Conservation (phyloP, 2,797 vertebrate genomes). For the Notoglanidium macrostoma region DNA sequence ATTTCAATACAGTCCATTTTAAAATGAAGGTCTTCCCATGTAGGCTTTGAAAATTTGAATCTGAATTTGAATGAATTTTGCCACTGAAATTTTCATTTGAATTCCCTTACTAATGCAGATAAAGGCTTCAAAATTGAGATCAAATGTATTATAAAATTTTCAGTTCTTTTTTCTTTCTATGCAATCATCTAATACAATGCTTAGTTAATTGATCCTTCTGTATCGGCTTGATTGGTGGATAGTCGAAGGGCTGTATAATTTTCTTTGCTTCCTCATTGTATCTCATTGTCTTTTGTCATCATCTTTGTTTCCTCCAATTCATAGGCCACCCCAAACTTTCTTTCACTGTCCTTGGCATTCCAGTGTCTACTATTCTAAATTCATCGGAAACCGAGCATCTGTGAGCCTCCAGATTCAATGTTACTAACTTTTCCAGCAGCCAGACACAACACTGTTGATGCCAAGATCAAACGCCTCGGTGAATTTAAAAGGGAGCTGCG, state of each 20-base stretch:
- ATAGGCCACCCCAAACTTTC: no score
- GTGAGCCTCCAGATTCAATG: not conserved
- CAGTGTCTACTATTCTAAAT: not conserved
- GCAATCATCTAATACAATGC: not conserved
- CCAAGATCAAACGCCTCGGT: slow-evolving; percentile 43
- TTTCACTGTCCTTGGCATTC: not conserved
- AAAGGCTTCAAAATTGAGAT: not conserved
- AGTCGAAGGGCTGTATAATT: no score
- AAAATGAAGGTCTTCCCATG: not conserved
- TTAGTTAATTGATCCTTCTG: not conserved
- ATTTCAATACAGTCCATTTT: not conserved
- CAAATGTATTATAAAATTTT: not conserved
- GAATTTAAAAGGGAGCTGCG: not conserved
- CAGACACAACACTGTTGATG: slow-evolving; percentile 36
- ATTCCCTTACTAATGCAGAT: not conserved
- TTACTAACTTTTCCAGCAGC: slow-evolving; percentile 20
- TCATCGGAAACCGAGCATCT: slow-evolving; percentile 38
- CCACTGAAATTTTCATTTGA: not conserved
- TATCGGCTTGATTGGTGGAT: not conserved
- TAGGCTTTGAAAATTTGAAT: not conserved
- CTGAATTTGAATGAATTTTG: not conserved
- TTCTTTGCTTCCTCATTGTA: not conserved
- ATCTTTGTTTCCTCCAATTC: not conserved
- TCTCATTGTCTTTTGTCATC: not conserved
- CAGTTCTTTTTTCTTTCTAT: not conserved